Evolutionary conservation across 2,888 invertebrate genomes (phyloP).

Genomic region (Cantharis rufa): DNA sequence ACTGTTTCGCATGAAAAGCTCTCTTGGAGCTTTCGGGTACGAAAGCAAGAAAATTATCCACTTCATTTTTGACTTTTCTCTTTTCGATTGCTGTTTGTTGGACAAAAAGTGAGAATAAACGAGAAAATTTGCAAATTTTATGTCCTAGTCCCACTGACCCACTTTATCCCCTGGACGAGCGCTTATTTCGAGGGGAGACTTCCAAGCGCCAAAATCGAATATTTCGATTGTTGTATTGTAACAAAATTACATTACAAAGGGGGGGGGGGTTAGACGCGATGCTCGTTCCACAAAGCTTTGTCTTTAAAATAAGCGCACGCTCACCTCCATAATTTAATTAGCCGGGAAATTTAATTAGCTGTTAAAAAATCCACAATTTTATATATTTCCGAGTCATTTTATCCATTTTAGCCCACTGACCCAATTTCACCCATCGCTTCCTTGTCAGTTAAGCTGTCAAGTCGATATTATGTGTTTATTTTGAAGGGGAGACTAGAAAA

Average conservation of each 20-base stretch:
- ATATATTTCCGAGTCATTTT: no score
- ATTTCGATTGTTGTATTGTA: no score
- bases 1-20: not conserved
- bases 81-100: not conserved
- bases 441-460: not conserved
- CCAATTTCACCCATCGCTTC: not conserved
- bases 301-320: not conserved
- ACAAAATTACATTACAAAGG: no score
- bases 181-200: not conserved
- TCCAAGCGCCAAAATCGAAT: not conserved
- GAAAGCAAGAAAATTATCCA: no score
- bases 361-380: not conserved
- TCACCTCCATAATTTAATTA: not conserved
- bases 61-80: not conserved
- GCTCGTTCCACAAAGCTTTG: not conserved
- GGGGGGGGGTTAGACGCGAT: no score
- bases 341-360: not conserved
- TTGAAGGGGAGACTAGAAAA: not conserved
- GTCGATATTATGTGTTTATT: not conserved
- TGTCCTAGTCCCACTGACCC: not conserved
- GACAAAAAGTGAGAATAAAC: not conserved
- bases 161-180: not conserved
- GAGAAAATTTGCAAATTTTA: not conserved
- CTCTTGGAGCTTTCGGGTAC: not conserved
- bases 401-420: no score